Evolutionary conservation across 37 sponge, comb jelly and placozoan genomes (phyloP).

Genomic region (Halichondria panicea): DNA sequence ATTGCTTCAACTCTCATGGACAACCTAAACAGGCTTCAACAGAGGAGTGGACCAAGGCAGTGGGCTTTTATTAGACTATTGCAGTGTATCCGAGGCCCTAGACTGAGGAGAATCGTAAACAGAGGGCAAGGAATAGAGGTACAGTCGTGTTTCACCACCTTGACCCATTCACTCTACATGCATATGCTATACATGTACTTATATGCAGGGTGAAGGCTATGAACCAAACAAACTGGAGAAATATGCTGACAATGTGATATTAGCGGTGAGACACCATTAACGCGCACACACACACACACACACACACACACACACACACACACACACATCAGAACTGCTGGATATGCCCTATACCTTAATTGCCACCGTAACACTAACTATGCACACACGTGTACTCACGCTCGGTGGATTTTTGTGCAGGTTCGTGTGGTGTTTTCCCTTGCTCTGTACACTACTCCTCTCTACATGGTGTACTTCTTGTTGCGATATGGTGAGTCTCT

Average conservation of each 20-base stretch:
- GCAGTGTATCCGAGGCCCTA: conserved; percentile 56
- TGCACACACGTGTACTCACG: too few relatives aligned
- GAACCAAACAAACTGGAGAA: conserved; percentile 55
- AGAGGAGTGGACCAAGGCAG: neutral
- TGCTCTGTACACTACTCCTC: conserved; percentile 53
- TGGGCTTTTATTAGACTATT: conserved; percentile 20
- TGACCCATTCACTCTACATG: too few relatives aligned
- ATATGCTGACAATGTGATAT: conserved; percentile 68
- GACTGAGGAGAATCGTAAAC: conserved; percentile 28
- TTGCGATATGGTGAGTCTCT: conserved; percentile 51
- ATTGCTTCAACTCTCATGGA: too few relatives aligned
- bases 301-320: neutral
- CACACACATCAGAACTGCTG: neutral
- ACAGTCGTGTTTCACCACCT: too few relatives aligned
- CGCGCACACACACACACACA: neutral
- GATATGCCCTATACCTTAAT: neutral
- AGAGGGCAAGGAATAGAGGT: conserved; percentile 20
- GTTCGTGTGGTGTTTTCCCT: conserved; percentile 54
- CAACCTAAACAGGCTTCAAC: conserved; percentile 12
- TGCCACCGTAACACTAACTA: too few relatives aligned
- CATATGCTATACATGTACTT: too few relatives aligned
- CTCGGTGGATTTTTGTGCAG: conserved; percentile 5
- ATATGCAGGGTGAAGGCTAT: conserved; percentile 50
- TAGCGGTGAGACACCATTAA: conserved; percentile 39
- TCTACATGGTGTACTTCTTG: conserved; percentile 63